These are phyloP conservation scores for Eutolmus rufibarbis DNA, from an alignment of 2,888 invertebrate species.

Conservation along the genomic window DNA sequence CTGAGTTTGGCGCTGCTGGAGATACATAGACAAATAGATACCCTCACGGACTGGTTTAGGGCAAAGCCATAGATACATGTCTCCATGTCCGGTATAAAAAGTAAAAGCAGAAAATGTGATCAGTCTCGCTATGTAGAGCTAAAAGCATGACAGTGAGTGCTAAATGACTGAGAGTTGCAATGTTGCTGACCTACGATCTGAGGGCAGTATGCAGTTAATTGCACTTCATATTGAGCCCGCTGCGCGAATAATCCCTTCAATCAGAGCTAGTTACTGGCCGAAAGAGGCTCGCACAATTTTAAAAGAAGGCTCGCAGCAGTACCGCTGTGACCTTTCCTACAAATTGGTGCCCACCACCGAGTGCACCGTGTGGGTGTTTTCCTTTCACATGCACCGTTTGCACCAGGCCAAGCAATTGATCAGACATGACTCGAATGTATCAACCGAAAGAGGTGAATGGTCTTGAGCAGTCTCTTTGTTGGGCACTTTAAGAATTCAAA, in stretches of 20 bases:
- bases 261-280: background rate
- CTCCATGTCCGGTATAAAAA: background rate
- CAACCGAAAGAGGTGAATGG: conserved; percentile 43
- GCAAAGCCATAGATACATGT: background rate
- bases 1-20: background rate
- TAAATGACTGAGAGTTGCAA: background rate
- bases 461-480: conserved; percentile 43
- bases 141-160: background rate
- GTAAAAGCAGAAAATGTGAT: background rate
- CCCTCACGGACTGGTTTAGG: background rate
- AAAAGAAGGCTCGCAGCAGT: background rate
- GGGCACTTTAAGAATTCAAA: conserved; percentile 28
- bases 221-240: background rate
- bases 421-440: conserved; percentile 46
- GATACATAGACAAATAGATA: background rate
- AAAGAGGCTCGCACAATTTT: background rate
- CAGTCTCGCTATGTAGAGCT: background rate
- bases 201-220: background rate
- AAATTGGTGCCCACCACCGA: background rate
- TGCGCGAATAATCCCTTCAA: background rate
- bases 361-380: background rate
- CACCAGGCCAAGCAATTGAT: conserved; percentile 27
- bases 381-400: background rate
- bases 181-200: background rate
- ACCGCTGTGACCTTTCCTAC: background rate